A percentile compares a stretch with the other conserved stretches of the same genome.
Evolutionary conservation across 2,888 invertebrate species (phyloP).

Genomic region (Ferdinandea cuprea): DNA sequence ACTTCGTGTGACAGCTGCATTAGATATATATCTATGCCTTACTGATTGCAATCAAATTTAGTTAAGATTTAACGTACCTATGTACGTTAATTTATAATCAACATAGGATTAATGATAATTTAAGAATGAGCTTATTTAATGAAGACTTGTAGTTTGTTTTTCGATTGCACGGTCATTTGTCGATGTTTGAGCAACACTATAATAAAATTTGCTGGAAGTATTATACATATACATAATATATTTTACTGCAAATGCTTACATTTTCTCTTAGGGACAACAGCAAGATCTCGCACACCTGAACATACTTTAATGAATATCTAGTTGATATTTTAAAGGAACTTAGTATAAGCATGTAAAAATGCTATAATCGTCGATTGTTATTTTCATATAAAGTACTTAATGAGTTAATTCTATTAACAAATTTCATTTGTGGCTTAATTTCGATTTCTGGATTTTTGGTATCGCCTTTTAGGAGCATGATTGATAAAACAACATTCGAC

Average conservation of each 20-base stretch:
- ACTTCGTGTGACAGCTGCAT: no score
- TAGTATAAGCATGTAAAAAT: background rate
- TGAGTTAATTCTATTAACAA: background rate
- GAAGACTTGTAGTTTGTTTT: no score
- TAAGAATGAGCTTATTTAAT: no score
- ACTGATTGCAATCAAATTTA: no score
- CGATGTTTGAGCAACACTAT: no score
- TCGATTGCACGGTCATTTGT: no score
- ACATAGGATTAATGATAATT: no score
- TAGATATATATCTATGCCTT: no score
- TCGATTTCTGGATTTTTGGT: background rate
- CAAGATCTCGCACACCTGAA: conserved; percentile 11
- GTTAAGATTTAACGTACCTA: no score
- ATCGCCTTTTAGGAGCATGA: background rate
- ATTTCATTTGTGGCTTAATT: background rate
- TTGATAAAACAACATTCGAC: conserved; percentile 3
- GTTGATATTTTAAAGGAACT: conserved; percentile 3
- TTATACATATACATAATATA: background rate
- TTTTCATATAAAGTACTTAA: no score
- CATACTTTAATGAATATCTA: conserved; percentile 3
- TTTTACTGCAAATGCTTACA: conserved; percentile 7
- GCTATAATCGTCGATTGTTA: background rate
- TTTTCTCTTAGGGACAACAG: conserved; percentile 21
- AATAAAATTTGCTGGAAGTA: no score
- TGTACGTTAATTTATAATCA: no score